Percentiles rank a stretch among this genome's conserved stretches.
phyloP scores from a whole-genome alignment of 2,113 vertebrate genomes.

The Theristicus caerulescens region DNA sequence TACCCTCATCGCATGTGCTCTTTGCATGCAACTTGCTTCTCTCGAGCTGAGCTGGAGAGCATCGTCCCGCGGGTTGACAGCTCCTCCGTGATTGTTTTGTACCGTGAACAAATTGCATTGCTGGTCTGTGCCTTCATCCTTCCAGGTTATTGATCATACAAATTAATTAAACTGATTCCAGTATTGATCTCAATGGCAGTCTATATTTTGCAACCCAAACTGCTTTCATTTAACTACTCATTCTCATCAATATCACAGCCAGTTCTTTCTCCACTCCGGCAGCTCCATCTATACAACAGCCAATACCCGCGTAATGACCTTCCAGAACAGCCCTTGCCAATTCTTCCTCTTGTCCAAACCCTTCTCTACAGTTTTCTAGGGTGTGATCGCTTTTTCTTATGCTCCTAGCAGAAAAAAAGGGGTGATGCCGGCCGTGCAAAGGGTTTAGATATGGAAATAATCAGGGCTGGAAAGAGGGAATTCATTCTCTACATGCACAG shows the following conservation, averaged over 20 bases:
- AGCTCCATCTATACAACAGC: conserved; percentile 27
- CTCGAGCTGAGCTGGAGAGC: fast-evolving
- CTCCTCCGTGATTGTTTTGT: neutral
- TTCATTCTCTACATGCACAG: neutral
- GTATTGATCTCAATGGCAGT: conserved; percentile 26
- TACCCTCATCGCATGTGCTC: neutral
- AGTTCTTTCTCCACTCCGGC: conserved; percentile 22
- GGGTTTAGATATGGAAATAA: neutral
- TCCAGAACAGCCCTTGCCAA: neutral
- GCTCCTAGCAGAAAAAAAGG: neutral
- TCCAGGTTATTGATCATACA: conserved; percentile 45
- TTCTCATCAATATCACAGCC: conserved; percentile 37
- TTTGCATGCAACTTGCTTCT: neutral
- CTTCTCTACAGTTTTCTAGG: neutral
- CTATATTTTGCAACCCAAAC: conserved; percentile 50
- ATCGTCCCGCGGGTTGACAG: fast-evolving
- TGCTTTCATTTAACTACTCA: conserved; percentile 45
- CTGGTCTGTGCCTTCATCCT: conserved; percentile 9
- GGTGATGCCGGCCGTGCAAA: neutral
- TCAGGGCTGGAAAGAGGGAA: neutral
- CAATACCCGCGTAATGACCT: conserved; percentile 28
- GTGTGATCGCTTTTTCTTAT: neutral
- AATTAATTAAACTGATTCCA: conserved; percentile 70
- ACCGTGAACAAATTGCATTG: neutral
- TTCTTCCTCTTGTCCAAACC: neutral